Conservation (phyloP, 2,797 vertebrate species). For the Macroramphosus scolopax region DNA sequence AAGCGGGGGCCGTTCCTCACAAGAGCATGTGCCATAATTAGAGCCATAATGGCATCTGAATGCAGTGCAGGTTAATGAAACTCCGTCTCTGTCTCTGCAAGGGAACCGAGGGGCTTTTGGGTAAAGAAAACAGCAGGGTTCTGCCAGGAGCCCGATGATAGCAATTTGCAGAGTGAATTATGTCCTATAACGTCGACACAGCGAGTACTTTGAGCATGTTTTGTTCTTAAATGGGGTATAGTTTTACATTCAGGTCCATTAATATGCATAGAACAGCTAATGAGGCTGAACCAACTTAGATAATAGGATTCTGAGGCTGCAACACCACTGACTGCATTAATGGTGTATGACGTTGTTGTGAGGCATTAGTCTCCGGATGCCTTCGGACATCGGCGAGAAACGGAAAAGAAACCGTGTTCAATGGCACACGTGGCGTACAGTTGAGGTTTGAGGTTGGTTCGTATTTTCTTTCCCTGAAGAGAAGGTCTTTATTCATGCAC, state of each 20-base stretch:
- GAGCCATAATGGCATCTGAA: slow-evolving; percentile 81
- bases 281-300: slow-evolving; percentile 83
- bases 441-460: slow-evolving; percentile 29
- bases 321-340: slow-evolving; percentile 71
- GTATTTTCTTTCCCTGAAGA: slow-evolving; percentile 44
- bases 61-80: slow-evolving; percentile 80
- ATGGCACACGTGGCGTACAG: background rate
- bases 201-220: slow-evolving; percentile 71
- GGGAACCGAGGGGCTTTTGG: slow-evolving; percentile 78
- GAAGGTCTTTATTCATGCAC: slow-evolving; percentile 26
- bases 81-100: slow-evolving; percentile 72
- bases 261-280: slow-evolving; percentile 83
- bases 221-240: slow-evolving; percentile 79
- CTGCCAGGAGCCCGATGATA: slow-evolving; percentile 80
- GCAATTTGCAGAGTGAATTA: slow-evolving; percentile 85
- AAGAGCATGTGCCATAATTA: slow-evolving; percentile 80
- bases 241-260: slow-evolving; percentile 79
- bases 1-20: slow-evolving; percentile 68
- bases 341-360: slow-evolving; percentile 74
- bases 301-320: slow-evolving; percentile 80
- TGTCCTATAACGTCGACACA: slow-evolving; percentile 74
- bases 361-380: slow-evolving; percentile 71
- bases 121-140: slow-evolving; percentile 79
- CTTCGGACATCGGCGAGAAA: slow-evolving; percentile 63
- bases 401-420: slow-evolving; percentile 51